Evolutionary conservation across 2,113 vertebrate species (phyloP).

Genomic region (Panurus biarmicus): DNA sequence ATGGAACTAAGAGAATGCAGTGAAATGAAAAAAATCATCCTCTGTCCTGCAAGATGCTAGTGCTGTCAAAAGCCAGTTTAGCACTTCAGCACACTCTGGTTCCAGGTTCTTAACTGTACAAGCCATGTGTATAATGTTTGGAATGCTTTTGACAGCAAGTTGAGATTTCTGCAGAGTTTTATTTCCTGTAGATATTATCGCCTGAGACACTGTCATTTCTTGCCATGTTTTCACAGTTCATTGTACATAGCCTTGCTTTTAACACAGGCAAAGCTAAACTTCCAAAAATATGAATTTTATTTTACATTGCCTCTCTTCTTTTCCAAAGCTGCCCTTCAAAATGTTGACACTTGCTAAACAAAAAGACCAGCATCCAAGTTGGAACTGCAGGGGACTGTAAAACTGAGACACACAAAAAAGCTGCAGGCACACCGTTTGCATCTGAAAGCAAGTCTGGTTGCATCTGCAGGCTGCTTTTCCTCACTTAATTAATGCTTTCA

Average conservation of each 20-base stretch:
- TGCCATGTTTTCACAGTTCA: neutral
- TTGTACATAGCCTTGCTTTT: neutral
- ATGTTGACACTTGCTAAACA: neutral
- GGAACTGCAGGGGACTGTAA: neutral
- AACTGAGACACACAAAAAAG: neutral
- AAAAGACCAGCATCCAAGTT: neutral
- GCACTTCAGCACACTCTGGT: constrained; percentile 2
- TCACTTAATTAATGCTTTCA: neutral
- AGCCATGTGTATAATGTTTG: neutral
- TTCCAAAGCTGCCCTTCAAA: neutral
- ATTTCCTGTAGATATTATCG: neutral
- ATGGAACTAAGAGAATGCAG: neutral
- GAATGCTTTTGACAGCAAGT: neutral
- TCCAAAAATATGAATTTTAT: neutral
- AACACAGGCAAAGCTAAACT: neutral
- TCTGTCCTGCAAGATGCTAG: neutral
- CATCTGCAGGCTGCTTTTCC: neutral
- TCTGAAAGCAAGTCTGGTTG: neutral
- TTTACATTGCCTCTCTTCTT: neutral
- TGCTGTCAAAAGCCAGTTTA: constrained; percentile 21
- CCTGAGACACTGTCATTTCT: neutral
- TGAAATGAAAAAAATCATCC: neutral
- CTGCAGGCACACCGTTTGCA: neutral
- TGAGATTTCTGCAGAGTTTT: constrained; percentile 1
- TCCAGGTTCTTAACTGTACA: neutral